Evolutionary conservation across 2,113 vertebrate genomes (phyloP).

Genomic region (Cinclus cinclus): DNA sequence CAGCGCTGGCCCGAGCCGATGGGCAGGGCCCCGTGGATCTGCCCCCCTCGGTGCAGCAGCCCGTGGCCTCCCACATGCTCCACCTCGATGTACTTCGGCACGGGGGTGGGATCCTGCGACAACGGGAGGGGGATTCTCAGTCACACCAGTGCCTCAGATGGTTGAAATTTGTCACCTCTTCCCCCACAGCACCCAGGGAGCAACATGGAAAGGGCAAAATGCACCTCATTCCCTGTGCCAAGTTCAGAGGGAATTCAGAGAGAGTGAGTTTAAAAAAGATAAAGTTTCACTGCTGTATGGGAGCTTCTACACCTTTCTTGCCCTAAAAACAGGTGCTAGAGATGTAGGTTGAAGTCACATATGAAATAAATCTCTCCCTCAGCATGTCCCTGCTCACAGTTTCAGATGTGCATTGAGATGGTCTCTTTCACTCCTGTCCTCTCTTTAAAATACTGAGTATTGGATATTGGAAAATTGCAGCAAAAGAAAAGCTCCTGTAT

Average conservation of each 20-base stretch:
- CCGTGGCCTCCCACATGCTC: slow-evolving; percentile 79
- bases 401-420: background rate
- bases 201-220: rapidly evolving
- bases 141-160: background rate
- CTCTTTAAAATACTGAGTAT: background rate
- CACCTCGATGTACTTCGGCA: slow-evolving; percentile 80
- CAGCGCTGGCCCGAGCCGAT: slow-evolving; percentile 87
- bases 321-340: background rate
- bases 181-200: background rate
- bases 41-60: slow-evolving; percentile 90
- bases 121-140: rapidly evolving
- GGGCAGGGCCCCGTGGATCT: slow-evolving; percentile 90
- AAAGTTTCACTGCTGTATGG: background rate
- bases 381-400: background rate
- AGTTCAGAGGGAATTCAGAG: background rate
- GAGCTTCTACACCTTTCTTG: background rate
- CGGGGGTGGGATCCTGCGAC: slow-evolving; percentile 77
- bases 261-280: background rate
- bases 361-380: background rate
- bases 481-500: background rate
- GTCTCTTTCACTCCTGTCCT: background rate
- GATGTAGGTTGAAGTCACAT: background rate
- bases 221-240: background rate
- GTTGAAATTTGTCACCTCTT: background rate
- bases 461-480: background rate